Base-by-base conservation (phyloP, 2,888 invertebrate genomes). In the Strigamia crassipes region DNA sequence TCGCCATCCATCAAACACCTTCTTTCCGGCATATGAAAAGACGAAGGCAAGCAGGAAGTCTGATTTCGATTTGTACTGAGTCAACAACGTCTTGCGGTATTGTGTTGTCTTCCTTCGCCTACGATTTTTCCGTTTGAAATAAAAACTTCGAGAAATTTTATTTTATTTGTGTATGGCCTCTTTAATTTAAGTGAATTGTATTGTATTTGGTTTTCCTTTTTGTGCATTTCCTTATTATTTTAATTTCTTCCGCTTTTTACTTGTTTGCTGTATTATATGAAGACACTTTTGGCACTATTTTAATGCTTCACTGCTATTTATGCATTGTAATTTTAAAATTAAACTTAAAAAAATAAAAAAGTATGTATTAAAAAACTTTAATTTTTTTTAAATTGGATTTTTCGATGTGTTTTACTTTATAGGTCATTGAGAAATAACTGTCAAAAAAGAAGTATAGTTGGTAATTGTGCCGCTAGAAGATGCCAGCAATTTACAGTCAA, bases 1-100 rank as follows among this genome's bases (percentile, higher is more conserved):
- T 73, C 73, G n/a, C 73, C n/a, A 73, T 73, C 73, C 31, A 73
- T 73, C 73, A 73, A 31, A 73, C n/a, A 13, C 31, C 73, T 31
- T 73, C 73, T 73, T 73, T 73, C 73, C 73, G 73, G 73, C 73
- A 73, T 73, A 73, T 31, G 73, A 73, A 73, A 73, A 27, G 31
- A 73, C 8, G 73, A 27, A 73, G 73, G 73, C 5, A 27, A 27
- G 27, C 27, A 27, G 73, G 73, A 31, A 73, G 13, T 73, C 2
- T 31, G 15, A 1, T 27, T 4, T 27, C 1, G 73, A 27, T 3
- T 6, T 13, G n/a, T 23, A 23, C 12, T 23, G 31, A 73, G 73
- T 73, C 27, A 31, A 73, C 27, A 31, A 73, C 73, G 73, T 15
- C 73, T 73, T 56, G 9, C 15, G 5, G 73, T 73, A 73, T 31